A percentile compares a stretch with the other conserved stretches of the same genome.
Evolutionary conservation across 2,113 vertebrate genomes (phyloP).

Genomic region (Nicator chloris): DNA sequence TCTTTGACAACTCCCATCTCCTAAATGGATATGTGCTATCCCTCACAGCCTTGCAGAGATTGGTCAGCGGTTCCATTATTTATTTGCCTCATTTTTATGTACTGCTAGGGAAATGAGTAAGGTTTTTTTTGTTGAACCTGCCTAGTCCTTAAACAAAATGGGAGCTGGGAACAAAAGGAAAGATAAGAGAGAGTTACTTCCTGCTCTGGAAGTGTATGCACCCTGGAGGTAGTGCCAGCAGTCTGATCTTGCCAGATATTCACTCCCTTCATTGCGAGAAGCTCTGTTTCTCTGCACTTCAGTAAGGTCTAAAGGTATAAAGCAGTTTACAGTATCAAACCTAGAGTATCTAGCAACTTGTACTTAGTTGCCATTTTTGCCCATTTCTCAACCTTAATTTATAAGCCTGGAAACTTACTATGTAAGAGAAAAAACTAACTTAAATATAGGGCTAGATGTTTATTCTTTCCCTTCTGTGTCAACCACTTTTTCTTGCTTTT

Average conservation of each 20-base stretch:
- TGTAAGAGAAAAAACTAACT: not conserved
- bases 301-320: not conserved
- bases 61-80: not conserved
- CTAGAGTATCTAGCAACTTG: not conserved
- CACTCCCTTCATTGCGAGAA: not conserved
- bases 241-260: not conserved
- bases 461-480: not conserved
- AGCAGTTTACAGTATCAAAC: not conserved
- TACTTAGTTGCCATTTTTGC: not conserved
- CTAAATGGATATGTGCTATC: not conserved
- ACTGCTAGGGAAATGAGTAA: not conserved
- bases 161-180: not conserved
- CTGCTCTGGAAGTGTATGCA: not conserved
- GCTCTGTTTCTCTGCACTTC: not conserved
- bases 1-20: not conserved
- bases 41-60: not conserved
- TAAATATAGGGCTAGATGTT: not conserved
- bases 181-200: not conserved
- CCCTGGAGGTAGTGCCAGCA: not conserved
- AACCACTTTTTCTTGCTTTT: not conserved
- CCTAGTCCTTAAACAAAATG: not conserved
- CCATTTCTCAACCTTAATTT: not conserved
- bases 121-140: not conserved
- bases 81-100: not conserved
- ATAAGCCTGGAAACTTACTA: not conserved